Conservation (phyloP, 1,140 invertebrate species). For the Bombus confusus region DNA sequence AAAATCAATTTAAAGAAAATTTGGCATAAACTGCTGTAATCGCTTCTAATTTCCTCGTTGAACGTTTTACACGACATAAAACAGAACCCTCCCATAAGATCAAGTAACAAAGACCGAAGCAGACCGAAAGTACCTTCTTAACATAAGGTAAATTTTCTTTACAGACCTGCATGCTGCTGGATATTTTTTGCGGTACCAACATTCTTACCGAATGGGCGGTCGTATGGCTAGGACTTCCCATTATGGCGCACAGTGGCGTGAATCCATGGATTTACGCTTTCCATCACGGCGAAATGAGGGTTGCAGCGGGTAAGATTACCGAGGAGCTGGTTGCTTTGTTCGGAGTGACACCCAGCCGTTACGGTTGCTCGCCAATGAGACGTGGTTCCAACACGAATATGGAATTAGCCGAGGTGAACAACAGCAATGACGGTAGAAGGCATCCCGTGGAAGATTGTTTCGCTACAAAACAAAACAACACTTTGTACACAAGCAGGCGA, state of each 20-base stretch:
- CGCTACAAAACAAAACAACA: slow-evolving; percentile 69
- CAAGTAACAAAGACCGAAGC: background rate
- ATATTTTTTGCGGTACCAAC: slow-evolving; percentile 82
- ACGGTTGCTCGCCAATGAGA: slow-evolving; percentile 75
- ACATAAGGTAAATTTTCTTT: slow-evolving; percentile 60
- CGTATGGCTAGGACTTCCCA: slow-evolving; percentile 84
- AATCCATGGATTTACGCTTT: slow-evolving; percentile 89
- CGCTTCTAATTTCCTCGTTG: too few species aligned
- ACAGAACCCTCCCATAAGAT: background rate
- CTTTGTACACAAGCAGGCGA: slow-evolving; percentile 68
- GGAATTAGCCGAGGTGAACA: slow-evolving; percentile 75
- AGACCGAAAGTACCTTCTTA: background rate
- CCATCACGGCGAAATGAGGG: slow-evolving; percentile 85
- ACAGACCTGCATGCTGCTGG: slow-evolving; percentile 84
- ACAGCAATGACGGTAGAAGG: slow-evolving; percentile 68
- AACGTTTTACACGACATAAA: too few species aligned
- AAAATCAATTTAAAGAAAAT: background rate
- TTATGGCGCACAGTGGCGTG: slow-evolving; percentile 84
- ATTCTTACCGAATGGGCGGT: slow-evolving; percentile 83
- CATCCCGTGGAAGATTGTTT: slow-evolving; percentile 76
- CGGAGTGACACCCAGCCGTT: slow-evolving; percentile 78
- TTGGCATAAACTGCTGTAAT: background rate
- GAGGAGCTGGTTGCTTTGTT: slow-evolving; percentile 81
- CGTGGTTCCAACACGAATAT: slow-evolving; percentile 75
- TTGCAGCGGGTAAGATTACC: slow-evolving; percentile 84